phyloP scores from a whole-genome alignment of 2,113 vertebrate species.

The Nothobranchius furzeri region DNA sequence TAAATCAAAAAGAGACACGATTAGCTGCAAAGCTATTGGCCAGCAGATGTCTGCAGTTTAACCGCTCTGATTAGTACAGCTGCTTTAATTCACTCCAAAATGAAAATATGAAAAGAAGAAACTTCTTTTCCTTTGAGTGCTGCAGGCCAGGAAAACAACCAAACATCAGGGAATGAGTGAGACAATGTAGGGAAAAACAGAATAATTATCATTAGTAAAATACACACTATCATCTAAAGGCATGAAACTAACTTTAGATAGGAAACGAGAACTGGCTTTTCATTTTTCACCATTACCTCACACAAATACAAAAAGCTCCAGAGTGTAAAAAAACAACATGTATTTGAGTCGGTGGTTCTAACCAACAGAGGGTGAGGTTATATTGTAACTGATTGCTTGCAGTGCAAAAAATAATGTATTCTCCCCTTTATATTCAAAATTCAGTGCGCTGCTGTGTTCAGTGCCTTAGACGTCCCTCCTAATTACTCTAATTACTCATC shows the following conservation, averaged over 20 bases:
- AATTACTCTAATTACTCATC: constrained; percentile 56
- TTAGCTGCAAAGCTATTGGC: not conserved
- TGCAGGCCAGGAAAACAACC: not conserved
- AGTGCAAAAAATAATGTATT: constrained; percentile 30
- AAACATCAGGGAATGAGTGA: constrained; percentile 12
- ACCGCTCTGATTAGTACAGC: not conserved
- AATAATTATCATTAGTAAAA: not conserved
- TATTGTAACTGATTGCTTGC: constrained; percentile 52
- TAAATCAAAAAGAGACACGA: too few species aligned
- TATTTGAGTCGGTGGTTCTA: constrained; percentile 40
- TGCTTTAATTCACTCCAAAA: too few species aligned
- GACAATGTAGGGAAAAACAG: constrained; percentile 2
- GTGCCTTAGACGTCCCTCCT: constrained; percentile 26
- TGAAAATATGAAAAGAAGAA: not conserved
- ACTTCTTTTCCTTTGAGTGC: not conserved
- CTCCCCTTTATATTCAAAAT: constrained; percentile 38
- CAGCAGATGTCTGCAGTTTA: not conserved
- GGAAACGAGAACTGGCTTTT: constrained; percentile 2
- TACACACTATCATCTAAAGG: not conserved
- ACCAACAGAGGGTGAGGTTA: constrained; percentile 29
- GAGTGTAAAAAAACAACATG: constrained; percentile 41
- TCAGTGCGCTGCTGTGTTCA: constrained; percentile 15
- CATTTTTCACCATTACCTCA: constrained; percentile 3
- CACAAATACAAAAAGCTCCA: constrained; percentile 9
- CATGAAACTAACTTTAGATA: constrained; percentile 11